Evolutionary conservation across 2,797 vertebrate genomes (phyloP).

Genomic region (Myioborus melanocephalus): DNA sequence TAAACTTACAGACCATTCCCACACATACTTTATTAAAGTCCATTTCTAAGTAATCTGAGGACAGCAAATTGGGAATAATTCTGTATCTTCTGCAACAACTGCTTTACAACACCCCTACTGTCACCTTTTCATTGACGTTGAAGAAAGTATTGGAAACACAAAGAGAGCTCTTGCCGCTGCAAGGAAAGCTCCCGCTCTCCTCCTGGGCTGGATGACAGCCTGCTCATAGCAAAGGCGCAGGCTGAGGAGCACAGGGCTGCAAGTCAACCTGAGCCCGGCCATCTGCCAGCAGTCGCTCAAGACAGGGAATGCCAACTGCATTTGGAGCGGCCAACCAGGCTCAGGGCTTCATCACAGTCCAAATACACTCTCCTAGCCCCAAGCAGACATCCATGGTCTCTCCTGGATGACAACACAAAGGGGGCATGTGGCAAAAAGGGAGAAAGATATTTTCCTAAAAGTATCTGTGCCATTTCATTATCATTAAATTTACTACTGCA

Average conservation of each 20-base stretch:
- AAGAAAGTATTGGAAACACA: not conserved
- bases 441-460: not conserved
- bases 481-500: not conserved
- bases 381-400: accelerated
- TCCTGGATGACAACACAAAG: not conserved
- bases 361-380: not conserved
- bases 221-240: not conserved
- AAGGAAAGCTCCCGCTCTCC: not conserved
- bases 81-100: not conserved
- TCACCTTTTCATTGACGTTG: not conserved
- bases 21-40: not conserved
- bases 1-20: not conserved
- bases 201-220: not conserved
- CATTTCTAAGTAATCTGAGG: not conserved
- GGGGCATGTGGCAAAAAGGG: not conserved
- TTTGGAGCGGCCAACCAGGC: not conserved
- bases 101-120: not conserved
- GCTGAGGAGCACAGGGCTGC: not conserved
- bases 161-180: not conserved
- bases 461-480: not conserved
- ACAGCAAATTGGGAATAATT: not conserved
- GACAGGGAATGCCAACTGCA: not conserved
- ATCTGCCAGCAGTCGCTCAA: constrained; percentile 39
- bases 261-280: constrained; percentile 17
- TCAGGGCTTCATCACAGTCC: not conserved